A percentile compares a stretch with the other conserved stretches of the same genome.
phyloP scores from a whole-genome alignment of 2,888 invertebrate species.

The Listrodromus nycthemerus region DNA sequence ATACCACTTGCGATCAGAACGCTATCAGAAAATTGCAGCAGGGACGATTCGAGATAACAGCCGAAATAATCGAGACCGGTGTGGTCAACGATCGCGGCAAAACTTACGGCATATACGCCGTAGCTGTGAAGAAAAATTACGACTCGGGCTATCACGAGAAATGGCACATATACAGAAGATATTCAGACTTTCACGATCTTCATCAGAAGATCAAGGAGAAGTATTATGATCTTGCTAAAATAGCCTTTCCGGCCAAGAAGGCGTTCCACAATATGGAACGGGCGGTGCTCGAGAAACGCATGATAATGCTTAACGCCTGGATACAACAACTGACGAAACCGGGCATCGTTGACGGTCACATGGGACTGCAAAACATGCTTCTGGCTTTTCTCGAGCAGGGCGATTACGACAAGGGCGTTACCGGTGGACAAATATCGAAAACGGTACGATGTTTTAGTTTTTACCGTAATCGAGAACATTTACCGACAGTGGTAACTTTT shows the following conservation, averaged over 20 bases:
- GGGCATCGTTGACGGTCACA: slow-evolving; percentile 87
- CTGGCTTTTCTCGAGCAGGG: slow-evolving; percentile 89
- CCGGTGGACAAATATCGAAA: slow-evolving; percentile 87
- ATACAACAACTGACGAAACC: slow-evolving; percentile 89
- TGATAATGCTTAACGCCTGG: slow-evolving; percentile 92
- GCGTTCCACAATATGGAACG: slow-evolving; percentile 97
- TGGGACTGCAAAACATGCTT: slow-evolving; percentile 87
- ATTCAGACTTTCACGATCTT: slow-evolving; percentile 97
- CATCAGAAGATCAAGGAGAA: slow-evolving; percentile 93
- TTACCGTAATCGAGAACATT: slow-evolving; percentile 62
- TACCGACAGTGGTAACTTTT: background rate
- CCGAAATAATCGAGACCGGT: slow-evolving; percentile 85
- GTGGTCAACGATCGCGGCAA: slow-evolving; percentile 93
- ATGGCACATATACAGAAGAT: slow-evolving; percentile 97
- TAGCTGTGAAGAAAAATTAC: slow-evolving; percentile 90
- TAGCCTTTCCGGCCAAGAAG: slow-evolving; percentile 96
- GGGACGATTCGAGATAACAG: slow-evolving; percentile 80
- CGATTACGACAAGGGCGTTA: slow-evolving; percentile 88
- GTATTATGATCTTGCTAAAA: slow-evolving; percentile 91
- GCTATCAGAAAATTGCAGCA: slow-evolving; percentile 82
- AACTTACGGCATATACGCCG: slow-evolving; percentile 95
- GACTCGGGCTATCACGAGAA: slow-evolving; percentile 90
- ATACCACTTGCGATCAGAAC: slow-evolving; percentile 77
- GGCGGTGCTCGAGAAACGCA: slow-evolving; percentile 93
- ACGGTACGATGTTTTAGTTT: slow-evolving; percentile 83